Evolutionary conservation across 2,797 vertebrate species (phyloP).

Genomic region (Semaprochilodus insignis): DNA sequence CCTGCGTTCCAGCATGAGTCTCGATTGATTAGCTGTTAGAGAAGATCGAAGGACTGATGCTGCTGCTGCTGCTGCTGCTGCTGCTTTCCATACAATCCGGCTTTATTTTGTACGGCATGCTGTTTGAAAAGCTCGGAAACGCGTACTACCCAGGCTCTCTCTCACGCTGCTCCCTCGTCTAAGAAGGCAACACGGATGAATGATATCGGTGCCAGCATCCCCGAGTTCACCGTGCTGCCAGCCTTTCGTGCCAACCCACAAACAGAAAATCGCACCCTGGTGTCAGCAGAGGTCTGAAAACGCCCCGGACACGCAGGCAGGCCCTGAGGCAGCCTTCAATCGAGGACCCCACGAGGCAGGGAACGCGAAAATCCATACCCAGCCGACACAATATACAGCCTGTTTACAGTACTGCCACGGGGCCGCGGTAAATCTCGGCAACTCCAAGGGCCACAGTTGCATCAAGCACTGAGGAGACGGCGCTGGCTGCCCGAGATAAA

Average conservation of each 20-base stretch:
- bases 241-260: slow-evolving; percentile 41
- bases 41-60: slow-evolving; percentile 28
- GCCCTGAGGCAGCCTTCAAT: slow-evolving; percentile 30
- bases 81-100: slow-evolving; percentile 40
- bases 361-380: slow-evolving; percentile 16
- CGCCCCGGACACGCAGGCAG: slow-evolving; percentile 24
- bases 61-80: slow-evolving; percentile 10
- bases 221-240: slow-evolving; percentile 34
- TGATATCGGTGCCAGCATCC: slow-evolving; percentile 44
- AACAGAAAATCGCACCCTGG: neutral
- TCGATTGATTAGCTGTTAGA: slow-evolving; percentile 40
- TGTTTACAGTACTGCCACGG: slow-evolving; percentile 31
- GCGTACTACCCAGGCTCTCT: slow-evolving; percentile 13
- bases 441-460: slow-evolving; percentile 12
- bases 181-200: slow-evolving; percentile 54
- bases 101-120: slow-evolving; percentile 13
- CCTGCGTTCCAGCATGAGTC: slow-evolving; percentile 23
- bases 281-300: slow-evolving; percentile 19
- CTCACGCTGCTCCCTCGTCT: slow-evolving; percentile 16
- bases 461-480: slow-evolving; percentile 24
- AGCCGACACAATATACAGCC: slow-evolving; percentile 13
- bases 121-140: slow-evolving; percentile 34
- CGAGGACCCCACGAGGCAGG: slow-evolving; percentile 23
- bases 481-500: slow-evolving; percentile 41
- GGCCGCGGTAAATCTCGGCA: slow-evolving; percentile 35